Conservation (phyloP, 2,113 vertebrate species). For the Lichenostomus cassidix region DNA sequence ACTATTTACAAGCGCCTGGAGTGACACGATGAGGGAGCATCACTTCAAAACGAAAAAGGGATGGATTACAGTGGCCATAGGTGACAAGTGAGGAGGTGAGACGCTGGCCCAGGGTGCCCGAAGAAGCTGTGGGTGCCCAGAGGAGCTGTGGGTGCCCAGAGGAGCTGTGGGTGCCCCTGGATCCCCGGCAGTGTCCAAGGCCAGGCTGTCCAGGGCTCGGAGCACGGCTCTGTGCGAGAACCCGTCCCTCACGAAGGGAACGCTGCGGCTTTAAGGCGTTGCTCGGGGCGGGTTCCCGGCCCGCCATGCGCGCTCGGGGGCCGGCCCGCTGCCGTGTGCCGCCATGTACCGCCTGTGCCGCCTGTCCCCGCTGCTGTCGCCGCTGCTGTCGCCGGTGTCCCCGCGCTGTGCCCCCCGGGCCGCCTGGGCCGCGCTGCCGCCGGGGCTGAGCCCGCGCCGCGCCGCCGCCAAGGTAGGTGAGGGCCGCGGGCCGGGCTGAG, state of each 20-base stretch:
- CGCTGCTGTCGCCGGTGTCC: no score
- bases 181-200: accelerated
- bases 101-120: accelerated
- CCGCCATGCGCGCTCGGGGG: background rate
- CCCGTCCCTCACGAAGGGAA: accelerated
- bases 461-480: background rate
- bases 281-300: background rate
- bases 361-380: no score
- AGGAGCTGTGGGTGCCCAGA: no score
- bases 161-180: no score
- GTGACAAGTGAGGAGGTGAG: no score
- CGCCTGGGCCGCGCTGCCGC: no score
- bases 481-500: background rate
- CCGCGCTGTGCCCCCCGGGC: no score
- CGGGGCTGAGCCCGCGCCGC: background rate
- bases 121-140: no score
- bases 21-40: accelerated
- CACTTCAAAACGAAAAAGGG: background rate
- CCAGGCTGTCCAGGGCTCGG: background rate
- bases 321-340: background rate
- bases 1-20: background rate
- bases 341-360: no score
- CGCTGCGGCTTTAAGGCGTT: background rate
- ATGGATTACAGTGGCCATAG: background rate
- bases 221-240: no score